A percentile compares a stretch with the other conserved stretches of the same genome.
phyloP scores from a whole-genome alignment of 2,797 vertebrate species.

The Dendrocincla fuliginosa region DNA sequence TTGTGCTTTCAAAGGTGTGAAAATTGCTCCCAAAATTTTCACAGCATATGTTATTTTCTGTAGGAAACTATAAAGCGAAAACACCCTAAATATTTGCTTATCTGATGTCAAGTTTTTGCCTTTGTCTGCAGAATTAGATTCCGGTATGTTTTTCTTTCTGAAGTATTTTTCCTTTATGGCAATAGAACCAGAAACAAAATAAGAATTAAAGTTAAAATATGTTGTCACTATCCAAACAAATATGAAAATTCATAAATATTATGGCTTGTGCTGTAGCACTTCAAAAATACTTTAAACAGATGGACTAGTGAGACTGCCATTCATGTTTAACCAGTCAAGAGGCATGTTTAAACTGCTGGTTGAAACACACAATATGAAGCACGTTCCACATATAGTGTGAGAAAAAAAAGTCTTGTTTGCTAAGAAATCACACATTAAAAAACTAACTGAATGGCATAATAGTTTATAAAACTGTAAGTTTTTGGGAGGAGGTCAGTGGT shows the following conservation, averaged over 20 bases:
- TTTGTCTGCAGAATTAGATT: not conserved
- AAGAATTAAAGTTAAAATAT: slow-evolving; percentile 7
- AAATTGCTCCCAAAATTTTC: not conserved
- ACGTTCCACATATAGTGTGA: not conserved
- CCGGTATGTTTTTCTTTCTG: not conserved
- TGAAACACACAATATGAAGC: not conserved
- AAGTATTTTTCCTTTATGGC: not conserved
- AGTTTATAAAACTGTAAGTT: not conserved
- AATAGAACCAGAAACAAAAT: not conserved
- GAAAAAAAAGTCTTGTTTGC: not conserved
- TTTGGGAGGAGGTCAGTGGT: not conserved
- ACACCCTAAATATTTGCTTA: not conserved
- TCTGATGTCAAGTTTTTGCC: not conserved
- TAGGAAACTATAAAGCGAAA: not conserved
- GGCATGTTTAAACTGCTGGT: slow-evolving; percentile 18
- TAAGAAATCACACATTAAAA: not conserved
- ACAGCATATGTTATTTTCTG: not conserved
- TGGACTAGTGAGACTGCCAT: slow-evolving; percentile 14
- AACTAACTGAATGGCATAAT: not conserved
- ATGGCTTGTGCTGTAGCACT: slow-evolving; percentile 18
- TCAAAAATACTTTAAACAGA: slow-evolving; percentile 47
- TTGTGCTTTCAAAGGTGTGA: not conserved
- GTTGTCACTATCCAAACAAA: not conserved
- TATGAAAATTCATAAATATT: slow-evolving; percentile 40
- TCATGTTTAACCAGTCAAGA: slow-evolving; percentile 12